A percentile compares a stretch with the other conserved stretches of the same genome.
Conservation (phyloP, 1,140 invertebrate genomes). For the Saccostrea cuccullata region DNA sequence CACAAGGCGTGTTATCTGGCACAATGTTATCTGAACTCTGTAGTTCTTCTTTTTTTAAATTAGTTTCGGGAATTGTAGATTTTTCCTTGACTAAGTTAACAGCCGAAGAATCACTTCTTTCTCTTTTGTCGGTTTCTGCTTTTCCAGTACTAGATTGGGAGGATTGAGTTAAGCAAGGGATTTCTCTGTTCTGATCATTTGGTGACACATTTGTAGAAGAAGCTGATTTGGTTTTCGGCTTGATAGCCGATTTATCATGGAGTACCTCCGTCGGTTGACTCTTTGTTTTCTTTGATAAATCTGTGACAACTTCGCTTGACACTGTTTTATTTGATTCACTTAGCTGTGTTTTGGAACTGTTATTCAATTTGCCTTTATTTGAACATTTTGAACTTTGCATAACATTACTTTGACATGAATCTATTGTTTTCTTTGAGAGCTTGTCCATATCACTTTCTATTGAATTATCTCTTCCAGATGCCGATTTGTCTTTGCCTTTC, state of each 20-base stretch:
- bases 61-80: conserved; percentile 3
- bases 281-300: conserved; percentile 19
- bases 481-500: conserved; percentile 26
- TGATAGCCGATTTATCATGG: not conserved
- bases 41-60: not conserved
- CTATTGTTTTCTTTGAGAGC: not conserved
- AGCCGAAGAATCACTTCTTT: conserved; percentile 30
- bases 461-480: conserved; percentile 8
- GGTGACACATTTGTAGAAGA: conserved; percentile 13
- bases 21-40: not conserved
- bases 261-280: not conserved
- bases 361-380: conserved; percentile 15
- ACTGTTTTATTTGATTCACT: not conserved
- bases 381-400: conserved; percentile 28
- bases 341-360: not conserved
- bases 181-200: conserved; percentile 19
- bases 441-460: conserved; percentile 1
- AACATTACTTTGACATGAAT: conserved; percentile 29
- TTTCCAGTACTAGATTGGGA: not conserved
- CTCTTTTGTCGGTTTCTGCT: not conserved
- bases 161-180: not conserved
- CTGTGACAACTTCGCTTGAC: not conserved
- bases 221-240: conserved; percentile 17
- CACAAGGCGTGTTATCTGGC: not conserved
- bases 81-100: conserved; percentile 37